These are phyloP conservation scores for Coreius guichenoti DNA, from an alignment of 2,797 vertebrate genomes.

Conservation along the genomic window DNA sequence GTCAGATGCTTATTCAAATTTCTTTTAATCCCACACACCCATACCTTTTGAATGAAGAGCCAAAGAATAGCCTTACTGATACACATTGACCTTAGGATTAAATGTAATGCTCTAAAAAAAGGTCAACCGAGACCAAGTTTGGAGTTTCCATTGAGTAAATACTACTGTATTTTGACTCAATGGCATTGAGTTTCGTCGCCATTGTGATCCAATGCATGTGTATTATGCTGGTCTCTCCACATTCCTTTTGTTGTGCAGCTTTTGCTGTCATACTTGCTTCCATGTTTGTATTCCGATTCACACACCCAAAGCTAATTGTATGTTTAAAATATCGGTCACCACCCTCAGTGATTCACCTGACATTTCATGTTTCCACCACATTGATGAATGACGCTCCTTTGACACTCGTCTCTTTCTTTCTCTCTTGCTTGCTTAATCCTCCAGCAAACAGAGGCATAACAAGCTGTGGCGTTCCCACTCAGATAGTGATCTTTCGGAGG, in stretches of 20 bases:
- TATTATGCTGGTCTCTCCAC: slow-evolving; percentile 23
- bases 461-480: slow-evolving; percentile 98
- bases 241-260: slow-evolving; percentile 44
- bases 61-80: slow-evolving; percentile 22
- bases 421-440: slow-evolving; percentile 12
- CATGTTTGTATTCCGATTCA: slow-evolving; percentile 7
- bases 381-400: neutral
- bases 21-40: neutral
- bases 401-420: slow-evolving; percentile 5
- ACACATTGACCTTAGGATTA: slow-evolving; percentile 6
- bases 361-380: neutral
- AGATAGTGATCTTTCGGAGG: slow-evolving; percentile 91
- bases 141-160: slow-evolving; percentile 30
- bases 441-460: slow-evolving; percentile 97
- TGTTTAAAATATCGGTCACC: slow-evolving; percentile 31
- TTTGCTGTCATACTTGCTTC: slow-evolving; percentile 35
- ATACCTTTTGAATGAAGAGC: neutral
- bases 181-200: neutral
- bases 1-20: neutral
- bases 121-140: slow-evolving; percentile 21
- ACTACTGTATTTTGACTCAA: slow-evolving; percentile 3
- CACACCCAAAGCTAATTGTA: slow-evolving; percentile 18
- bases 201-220: slow-evolving; percentile 22
- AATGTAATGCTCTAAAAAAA: slow-evolving; percentile 8
- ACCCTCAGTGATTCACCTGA: neutral